Evolutionary conservation across 2,797 vertebrate species (phyloP).

Genomic region (Caiman crocodilus): DNA sequence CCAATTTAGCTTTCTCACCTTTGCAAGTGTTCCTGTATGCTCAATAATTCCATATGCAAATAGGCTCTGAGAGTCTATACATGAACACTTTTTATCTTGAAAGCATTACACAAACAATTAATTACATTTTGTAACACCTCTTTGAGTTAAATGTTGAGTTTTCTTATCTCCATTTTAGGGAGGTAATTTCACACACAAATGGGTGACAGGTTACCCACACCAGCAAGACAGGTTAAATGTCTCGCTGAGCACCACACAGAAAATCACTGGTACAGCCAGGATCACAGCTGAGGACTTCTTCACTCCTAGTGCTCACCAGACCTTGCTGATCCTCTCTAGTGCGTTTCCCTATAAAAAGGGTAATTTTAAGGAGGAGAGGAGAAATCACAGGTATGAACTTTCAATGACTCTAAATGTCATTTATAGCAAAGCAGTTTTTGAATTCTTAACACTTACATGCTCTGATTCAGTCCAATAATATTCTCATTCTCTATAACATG

Average conservation of each 20-base stretch:
- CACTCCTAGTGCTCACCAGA: slow-evolving; percentile 13
- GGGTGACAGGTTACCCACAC: too few relatives aligned
- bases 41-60: neutral
- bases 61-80: neutral
- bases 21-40: neutral
- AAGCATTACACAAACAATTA: neutral
- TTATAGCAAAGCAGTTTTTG: neutral
- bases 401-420: neutral
- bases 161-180: slow-evolving; percentile 24
- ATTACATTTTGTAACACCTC: slow-evolving; percentile 18
- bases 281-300: slow-evolving; percentile 24
- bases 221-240: neutral
- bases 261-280: neutral
- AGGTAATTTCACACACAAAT: slow-evolving; percentile 21
- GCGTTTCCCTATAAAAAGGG: slow-evolving; percentile 27
- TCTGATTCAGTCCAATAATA: fast-evolving
- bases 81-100: slow-evolving; percentile 6
- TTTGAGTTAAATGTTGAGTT: neutral
- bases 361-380: neutral
- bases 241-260: neutral
- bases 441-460: neutral
- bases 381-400: neutral
- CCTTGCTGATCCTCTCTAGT: slow-evolving; percentile 26
- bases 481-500: neutral
- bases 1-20: neutral